Percentiles rank a stretch among this genome's conserved stretches.
Evolutionary conservation across 2,888 invertebrate species (phyloP).

Genomic region (Cerastoderma edule): DNA sequence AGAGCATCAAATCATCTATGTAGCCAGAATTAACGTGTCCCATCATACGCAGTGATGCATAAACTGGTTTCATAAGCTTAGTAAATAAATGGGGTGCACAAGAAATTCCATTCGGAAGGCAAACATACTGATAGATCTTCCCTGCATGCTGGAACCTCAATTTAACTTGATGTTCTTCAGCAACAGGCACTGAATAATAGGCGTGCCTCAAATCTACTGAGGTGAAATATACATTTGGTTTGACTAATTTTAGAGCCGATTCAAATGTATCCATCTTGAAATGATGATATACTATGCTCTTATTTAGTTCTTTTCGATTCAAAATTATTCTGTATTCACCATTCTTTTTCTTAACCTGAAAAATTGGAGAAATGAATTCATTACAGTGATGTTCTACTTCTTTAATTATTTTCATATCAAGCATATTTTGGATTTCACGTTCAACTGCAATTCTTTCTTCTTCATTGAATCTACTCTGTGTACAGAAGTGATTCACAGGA

Average conservation of each 20-base stretch:
- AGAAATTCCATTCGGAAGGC: conserved; percentile 50
- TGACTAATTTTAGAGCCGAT: conserved; percentile 38
- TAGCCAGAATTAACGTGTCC: conserved; percentile 50
- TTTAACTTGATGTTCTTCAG: conserved; percentile 27
- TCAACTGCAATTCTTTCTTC: too few species aligned
- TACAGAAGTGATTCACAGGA: conserved; percentile 14
- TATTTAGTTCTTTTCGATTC: conserved; percentile 38
- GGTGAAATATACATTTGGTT: conserved; percentile 22
- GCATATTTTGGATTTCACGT: conserved; percentile 42
- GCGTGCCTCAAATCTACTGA: conserved; percentile 39
- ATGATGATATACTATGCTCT: conserved; percentile 39
- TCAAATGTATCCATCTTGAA: conserved; percentile 52
- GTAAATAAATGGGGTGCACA: conserved; percentile 54
- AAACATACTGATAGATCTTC: conserved; percentile 44
- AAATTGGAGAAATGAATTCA: conserved; percentile 40
- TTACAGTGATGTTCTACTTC: conserved; percentile 31
- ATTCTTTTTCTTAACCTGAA: conserved; percentile 32
- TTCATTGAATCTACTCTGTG: too few species aligned
- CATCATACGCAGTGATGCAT: conserved; percentile 34
- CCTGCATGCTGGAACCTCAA: conserved; percentile 45
- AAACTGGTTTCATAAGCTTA: conserved; percentile 56
- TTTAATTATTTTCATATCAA: conserved; percentile 41
- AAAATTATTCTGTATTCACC: too few species aligned
- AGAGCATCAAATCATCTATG: conserved; percentile 53
- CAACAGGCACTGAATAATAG: conserved; percentile 48